phyloP scores from a whole-genome alignment of 2,113 vertebrate genomes.

The Oophaga pumilio region DNA sequence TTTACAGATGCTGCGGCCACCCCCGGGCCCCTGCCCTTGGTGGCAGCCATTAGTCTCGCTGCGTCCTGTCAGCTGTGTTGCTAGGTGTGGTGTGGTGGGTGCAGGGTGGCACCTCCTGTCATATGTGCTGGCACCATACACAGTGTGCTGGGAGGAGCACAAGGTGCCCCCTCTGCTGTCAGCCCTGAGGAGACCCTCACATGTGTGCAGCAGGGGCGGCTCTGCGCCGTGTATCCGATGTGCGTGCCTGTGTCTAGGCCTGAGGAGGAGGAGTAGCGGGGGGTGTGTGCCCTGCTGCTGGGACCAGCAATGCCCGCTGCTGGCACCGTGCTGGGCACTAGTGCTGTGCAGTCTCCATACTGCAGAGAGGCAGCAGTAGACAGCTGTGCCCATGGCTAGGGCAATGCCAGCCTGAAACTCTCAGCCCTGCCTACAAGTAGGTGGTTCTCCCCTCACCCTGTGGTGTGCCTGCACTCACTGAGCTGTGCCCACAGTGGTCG shows the following conservation, averaged over 20 bases:
- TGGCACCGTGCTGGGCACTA: not conserved
- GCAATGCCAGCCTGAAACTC: too few relatives aligned
- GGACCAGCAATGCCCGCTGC: constrained; percentile 27
- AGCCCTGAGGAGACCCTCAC: not conserved
- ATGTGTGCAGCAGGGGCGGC: not conserved
- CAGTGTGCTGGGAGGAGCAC: constrained; percentile 12
- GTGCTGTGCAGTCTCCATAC: not conserved
- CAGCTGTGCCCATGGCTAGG: too few relatives aligned
- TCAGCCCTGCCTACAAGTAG: too few relatives aligned
- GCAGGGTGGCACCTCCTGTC: constrained; percentile 39
- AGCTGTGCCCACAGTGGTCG: too few relatives aligned
- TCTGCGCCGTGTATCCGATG: not conserved
- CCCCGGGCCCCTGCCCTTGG: constrained; percentile 61
- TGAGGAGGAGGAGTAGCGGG: constrained; percentile 36
- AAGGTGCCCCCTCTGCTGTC: constrained; percentile 22
- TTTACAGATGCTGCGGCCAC: constrained; percentile 56
- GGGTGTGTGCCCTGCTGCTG: not conserved
- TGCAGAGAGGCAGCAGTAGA: too few relatives aligned
- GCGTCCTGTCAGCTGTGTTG: constrained; percentile 81
- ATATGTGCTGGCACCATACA: not conserved
- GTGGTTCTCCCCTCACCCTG: too few relatives aligned
- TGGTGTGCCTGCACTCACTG: too few relatives aligned
- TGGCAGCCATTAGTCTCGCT: constrained; percentile 68
- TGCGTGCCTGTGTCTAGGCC: constrained; percentile 43
- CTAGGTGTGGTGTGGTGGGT: constrained; percentile 76